Percentiles rank a stretch among this genome's conserved stretches.
phyloP scores from a whole-genome alignment of 2,888 invertebrate species.

The Orthosia gothica region DNA sequence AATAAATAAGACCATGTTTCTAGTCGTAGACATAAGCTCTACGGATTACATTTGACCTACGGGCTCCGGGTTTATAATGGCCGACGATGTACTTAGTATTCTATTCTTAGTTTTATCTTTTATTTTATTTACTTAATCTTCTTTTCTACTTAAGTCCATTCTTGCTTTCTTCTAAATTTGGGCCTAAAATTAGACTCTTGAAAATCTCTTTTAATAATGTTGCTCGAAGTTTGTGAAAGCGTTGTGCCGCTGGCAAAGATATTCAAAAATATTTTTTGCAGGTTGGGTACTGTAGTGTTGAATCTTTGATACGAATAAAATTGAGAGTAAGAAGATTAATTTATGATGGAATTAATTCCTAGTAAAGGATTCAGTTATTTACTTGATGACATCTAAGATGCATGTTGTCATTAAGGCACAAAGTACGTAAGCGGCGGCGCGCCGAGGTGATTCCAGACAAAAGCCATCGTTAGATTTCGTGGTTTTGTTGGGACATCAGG shows the following conservation, averaged over 20 bases:
- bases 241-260: neutral
- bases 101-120: too few species aligned
- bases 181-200: conserved; percentile 1
- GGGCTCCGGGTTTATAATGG: conserved; percentile 12
- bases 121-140: conserved; percentile 16
- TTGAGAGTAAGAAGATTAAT: neutral
- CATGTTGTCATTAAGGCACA: too few species aligned
- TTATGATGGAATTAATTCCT: neutral
- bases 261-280: conserved; percentile 30
- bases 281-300: too few species aligned
- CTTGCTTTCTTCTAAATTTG: neutral
- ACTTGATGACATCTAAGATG: neutral
- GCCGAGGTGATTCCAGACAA: too few species aligned
- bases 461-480: neutral
- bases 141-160: neutral
- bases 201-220: conserved; percentile 9
- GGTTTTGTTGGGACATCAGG: neutral
- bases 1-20: conserved; percentile 42
- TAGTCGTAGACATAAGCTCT: conserved; percentile 35
- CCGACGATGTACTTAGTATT: neutral
- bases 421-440: too few species aligned
- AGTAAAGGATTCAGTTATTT: neutral
- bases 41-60: conserved; percentile 35
- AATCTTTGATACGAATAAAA: neutral
- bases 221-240: conserved; percentile 29